Base-by-base conservation (phyloP, 2,113 vertebrate genomes). In the Corapipo altera region DNA sequence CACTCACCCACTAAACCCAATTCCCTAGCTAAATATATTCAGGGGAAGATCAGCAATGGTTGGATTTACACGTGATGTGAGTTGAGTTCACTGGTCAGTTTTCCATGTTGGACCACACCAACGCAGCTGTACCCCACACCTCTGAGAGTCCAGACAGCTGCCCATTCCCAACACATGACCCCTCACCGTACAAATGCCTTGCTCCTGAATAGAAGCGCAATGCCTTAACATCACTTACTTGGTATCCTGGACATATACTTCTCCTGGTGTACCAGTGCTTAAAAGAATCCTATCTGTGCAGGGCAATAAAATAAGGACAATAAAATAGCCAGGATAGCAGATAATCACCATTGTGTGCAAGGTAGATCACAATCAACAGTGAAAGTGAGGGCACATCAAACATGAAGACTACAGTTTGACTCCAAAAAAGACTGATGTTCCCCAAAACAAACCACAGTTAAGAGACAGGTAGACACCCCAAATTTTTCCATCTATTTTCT, bases 1-100 rank as follows among this genome's bases (percentile, higher is more conserved):
- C 79, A 88, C 84, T 86, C 87, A 84, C 43, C 70, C 58, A 73
- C 89, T 75, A 94, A 94, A 95, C 61, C 20, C 8, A 83, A 75
- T 73, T 93, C 58, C 54, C 74, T 88, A 1, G 1, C 52, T 93
- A 91, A 88, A 89, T 64, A 83, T 52, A 78, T 75, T 88, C 27
- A 72, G 44, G 19, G n/a, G 62, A 88, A 88, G 28, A 88, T 59
- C 86, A 65, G 79, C 66, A 69, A 55, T 49, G 46, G 52, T 2
- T 62, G 39, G 72, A 73, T 88, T 88, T 95, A 81, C 33, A 85
- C 46, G 61, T 0, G 2, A 10, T 8, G 18, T 37, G 49, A 85
- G 62, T 37, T 1, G 18, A 80, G 37, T 30, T 93, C 30, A 67
- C 37, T 65, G 37, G 57, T 9, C 65, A 48, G 37, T 62, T 64